These are phyloP conservation scores for Hoplodrina blanda DNA, from an alignment of 2,888 invertebrate genomes.

Conservation along the genomic window DNA sequence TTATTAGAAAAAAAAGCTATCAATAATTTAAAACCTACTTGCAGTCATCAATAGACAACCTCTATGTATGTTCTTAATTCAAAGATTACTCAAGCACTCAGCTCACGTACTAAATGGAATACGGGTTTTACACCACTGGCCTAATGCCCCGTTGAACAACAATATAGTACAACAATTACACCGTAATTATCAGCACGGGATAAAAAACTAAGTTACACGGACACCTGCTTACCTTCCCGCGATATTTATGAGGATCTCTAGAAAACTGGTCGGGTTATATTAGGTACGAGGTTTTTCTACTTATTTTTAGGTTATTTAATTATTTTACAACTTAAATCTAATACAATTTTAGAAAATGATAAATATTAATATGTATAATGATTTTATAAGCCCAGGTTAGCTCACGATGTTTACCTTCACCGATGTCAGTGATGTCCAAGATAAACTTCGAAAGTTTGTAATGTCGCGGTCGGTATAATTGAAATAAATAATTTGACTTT, in stretches of 20 bases:
- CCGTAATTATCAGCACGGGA: slow-evolving; percentile 30
- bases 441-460: too few species aligned
- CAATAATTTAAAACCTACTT: neutral
- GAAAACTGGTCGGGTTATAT: slow-evolving; percentile 39
- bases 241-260: slow-evolving; percentile 14
- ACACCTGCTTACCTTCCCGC: slow-evolving; percentile 42
- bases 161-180: slow-evolving; percentile 38
- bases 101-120: slow-evolving; percentile 15
- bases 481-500: too few species aligned
- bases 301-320: too few species aligned
- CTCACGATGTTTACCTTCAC: too few species aligned
- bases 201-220: slow-evolving; percentile 38
- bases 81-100: neutral
- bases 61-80: neutral
- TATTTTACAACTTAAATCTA: too few species aligned
- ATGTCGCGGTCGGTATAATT: too few species aligned
- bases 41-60: neutral
- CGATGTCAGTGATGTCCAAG: too few species aligned
- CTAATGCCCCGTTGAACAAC: slow-evolving; percentile 37
- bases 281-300: slow-evolving; percentile 16
- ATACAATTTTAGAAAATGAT: too few species aligned
- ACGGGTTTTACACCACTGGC: slow-evolving; percentile 16
- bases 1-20: neutral
- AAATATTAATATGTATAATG: too few species aligned
- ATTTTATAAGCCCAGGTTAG: too few species aligned